phyloP scores from a whole-genome alignment of 2,113 vertebrate species.

The Varanus salvator region DNA sequence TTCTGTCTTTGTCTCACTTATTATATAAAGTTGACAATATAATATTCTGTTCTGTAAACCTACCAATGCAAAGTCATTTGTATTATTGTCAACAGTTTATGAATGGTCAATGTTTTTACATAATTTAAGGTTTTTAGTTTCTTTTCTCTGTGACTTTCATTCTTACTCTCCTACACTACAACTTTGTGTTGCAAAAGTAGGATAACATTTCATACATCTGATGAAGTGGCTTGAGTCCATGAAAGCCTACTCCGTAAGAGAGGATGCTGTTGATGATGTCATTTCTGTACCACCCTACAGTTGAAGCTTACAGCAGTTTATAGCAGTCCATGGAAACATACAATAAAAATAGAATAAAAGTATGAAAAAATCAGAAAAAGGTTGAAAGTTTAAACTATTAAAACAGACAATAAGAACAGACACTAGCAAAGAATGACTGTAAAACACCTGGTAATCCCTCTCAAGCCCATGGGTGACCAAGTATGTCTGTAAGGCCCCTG shows the following conservation, averaged over 20 bases:
- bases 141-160: neutral
- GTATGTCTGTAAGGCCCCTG: too few relatives aligned
- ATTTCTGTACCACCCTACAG: too few relatives aligned
- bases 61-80: neutral
- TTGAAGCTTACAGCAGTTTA: too few relatives aligned
- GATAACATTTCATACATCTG: neutral
- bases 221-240: neutral
- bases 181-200: neutral
- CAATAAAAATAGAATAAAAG: too few relatives aligned
- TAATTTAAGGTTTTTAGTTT: neutral
- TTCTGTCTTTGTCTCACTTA: conserved; percentile 25
- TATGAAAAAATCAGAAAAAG: too few relatives aligned
- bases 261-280: too few relatives aligned
- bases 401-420: too few relatives aligned
- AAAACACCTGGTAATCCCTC: too few relatives aligned
- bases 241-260: neutral
- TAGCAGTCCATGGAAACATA: too few relatives aligned
- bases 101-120: neutral
- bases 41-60: neutral
- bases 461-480: too few relatives aligned
- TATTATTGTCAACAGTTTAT: neutral
- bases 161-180: neutral
- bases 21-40: conserved; percentile 29
- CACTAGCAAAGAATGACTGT: too few relatives aligned
- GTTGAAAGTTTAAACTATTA: too few relatives aligned